These are phyloP conservation scores for Crambe crambe DNA, from an alignment of 37 sponge, comb jelly and placozoan species.

Conservation along the genomic window DNA sequence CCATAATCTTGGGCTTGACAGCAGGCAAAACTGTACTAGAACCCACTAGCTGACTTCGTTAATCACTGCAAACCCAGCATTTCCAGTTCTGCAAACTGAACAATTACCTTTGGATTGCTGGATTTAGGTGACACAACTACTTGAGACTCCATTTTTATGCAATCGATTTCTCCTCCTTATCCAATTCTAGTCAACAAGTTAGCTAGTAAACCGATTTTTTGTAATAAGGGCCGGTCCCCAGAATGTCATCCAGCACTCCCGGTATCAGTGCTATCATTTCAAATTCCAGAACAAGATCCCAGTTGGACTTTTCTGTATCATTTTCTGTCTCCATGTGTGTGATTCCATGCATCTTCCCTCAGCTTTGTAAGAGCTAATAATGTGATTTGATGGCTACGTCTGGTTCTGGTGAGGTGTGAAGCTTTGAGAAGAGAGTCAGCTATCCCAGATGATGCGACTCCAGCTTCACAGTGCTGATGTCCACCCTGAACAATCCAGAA, in stretches of 20 bases:
- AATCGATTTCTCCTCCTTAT: background rate
- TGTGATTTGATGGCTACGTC: background rate
- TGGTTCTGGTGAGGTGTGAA: background rate
- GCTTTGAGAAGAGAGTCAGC: background rate
- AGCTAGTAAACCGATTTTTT: background rate
- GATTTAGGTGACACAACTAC: constrained; percentile 3
- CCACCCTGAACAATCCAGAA: background rate
- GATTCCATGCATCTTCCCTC: background rate
- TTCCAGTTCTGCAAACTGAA: too few relatives aligned
- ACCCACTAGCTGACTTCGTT: too few relatives aligned
- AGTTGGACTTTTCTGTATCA: background rate
- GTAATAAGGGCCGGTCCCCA: too few relatives aligned
- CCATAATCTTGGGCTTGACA: too few relatives aligned
- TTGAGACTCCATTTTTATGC: background rate
- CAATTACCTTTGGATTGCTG: too few relatives aligned
- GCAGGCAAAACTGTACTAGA: too few relatives aligned
- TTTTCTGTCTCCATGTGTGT: background rate
- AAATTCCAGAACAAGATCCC: background rate
- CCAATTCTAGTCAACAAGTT: background rate
- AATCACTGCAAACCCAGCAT: too few relatives aligned
- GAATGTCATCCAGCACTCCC: too few relatives aligned
- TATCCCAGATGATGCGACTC: background rate
- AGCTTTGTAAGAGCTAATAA: background rate
- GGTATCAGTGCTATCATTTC: background rate
- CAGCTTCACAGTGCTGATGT: too few relatives aligned